Evolutionary conservation across 1,140 invertebrate species (phyloP), one percentile per base, ranked within the genome.

Genomic region (Drosophila pachea): DNA sequence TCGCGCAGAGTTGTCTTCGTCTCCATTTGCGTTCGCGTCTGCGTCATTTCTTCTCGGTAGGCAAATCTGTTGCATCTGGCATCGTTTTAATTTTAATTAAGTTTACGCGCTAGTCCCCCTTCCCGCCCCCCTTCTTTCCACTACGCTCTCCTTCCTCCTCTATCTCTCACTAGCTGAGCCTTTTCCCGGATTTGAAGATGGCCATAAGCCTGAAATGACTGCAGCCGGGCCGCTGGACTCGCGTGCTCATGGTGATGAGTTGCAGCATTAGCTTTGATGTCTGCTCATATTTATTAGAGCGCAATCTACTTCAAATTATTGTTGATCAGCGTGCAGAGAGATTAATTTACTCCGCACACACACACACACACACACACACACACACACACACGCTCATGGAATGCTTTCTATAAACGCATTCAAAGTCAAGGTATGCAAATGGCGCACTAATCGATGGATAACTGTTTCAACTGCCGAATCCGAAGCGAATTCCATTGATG

Each of bases 241-340:
- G 81, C 79, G 81, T 84, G 79, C 81, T 86, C 71, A 86, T 86
- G 79, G 79, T 84, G 81, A 84, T 76, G 79, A 86, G 79, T 84
- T 86, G 81, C 67, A 58, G 70, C 76, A 84, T 84, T 86, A 84
- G 79, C 70, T 79, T 86, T 86, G 70, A 84, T 86, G 79, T 52
- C 73, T 68, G 81, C 73, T 79, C 79, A 84, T 84, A 86, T 84
- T 86, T 84, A 84, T 84, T 86, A 84, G 79, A 84, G 81, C 79
- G 76, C 73, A 72, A 84, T 86, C 73, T 74, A 58, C 52, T 55
- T 58, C 63, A 86, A 79, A 77, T 77, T 82, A 60, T 58, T 49
- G 65, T 43, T 45, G 12, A 42, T n/a, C 52, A 61, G 47, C 14
- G 49, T 22, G 42, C 9, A 53, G 52, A 68, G 8, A 56, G 62